Evolutionary conservation across 2,113 vertebrate species (phyloP).

Genomic region (Cardinalis cardinalis): DNA sequence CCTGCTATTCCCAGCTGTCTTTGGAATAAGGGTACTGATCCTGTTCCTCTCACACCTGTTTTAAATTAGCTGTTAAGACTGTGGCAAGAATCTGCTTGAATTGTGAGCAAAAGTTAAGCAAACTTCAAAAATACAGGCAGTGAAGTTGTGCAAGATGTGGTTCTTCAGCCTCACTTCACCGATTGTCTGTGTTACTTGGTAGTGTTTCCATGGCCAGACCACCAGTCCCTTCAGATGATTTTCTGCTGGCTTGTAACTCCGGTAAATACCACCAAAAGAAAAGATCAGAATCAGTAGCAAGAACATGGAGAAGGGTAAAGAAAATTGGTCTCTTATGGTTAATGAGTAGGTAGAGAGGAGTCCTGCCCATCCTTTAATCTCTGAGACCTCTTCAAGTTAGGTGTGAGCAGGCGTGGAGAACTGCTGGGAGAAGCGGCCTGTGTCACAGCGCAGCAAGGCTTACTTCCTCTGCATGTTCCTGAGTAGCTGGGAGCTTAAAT

Average conservation of each 20-base stretch:
- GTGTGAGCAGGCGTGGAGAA: background rate
- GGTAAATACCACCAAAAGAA: background rate
- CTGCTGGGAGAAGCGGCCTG: background rate
- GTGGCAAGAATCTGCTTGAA: background rate
- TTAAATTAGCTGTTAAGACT: background rate
- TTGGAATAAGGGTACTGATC: background rate
- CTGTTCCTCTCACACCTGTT: slow-evolving; percentile 21
- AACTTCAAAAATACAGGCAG: background rate
- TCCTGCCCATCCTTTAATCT: background rate
- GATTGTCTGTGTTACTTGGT: background rate
- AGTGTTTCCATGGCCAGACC: background rate
- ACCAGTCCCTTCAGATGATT: background rate
- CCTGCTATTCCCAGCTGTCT: slow-evolving; percentile 31
- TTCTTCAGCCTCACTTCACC: background rate
- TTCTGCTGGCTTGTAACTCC: background rate
- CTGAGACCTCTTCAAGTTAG: background rate
- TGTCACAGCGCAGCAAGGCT: background rate
- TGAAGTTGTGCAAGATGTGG: background rate
- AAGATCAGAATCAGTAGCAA: background rate
- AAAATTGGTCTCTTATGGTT: background rate
- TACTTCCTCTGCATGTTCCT: background rate
- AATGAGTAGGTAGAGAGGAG: background rate
- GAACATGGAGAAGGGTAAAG: background rate
- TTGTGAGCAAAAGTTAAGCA: background rate
- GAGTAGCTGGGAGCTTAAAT: background rate